These are phyloP conservation scores for Sarotherodon lohbergeri DNA, from an alignment of 2,113 vertebrate species.

Conservation along the genomic window DNA sequence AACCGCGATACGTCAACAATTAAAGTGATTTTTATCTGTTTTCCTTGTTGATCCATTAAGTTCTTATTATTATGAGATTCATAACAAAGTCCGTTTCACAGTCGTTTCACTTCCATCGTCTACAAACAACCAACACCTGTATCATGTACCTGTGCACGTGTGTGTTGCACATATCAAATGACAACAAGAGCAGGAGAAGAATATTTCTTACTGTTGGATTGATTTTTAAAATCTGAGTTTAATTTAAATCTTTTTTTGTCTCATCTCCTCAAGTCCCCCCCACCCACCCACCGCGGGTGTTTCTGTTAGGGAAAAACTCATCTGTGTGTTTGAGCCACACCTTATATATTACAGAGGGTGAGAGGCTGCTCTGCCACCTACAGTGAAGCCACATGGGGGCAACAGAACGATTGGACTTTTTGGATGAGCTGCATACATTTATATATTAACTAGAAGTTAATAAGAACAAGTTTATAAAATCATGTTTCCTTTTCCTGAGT, in stretches of 20 bases:
- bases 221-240: not conserved
- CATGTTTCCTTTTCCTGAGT: not conserved
- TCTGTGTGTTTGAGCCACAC: fast-evolving
- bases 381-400: not conserved
- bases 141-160: fast-evolving
- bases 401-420: fast-evolving
- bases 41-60: not conserved
- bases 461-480: not conserved
- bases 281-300: not conserved
- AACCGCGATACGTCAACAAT: fast-evolving
- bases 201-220: fast-evolving
- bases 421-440: not conserved
- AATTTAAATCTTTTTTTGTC: not conserved
- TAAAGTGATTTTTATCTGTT: not conserved
- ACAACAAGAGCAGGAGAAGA: not conserved
- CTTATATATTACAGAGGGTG: not conserved
- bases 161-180: not conserved
- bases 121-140: fast-evolving
- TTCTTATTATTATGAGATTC: not conserved
- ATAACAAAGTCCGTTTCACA: not conserved
- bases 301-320: not conserved
- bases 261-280: not conserved
- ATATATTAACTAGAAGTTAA: not conserved
- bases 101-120: not conserved
- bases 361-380: fast-evolving